Evolutionary conservation across 92 coral and sea anemone species (phyloP), one percentile per base, ranked within the genome.

Genomic region (Zoanthus sansibaricus): DNA sequence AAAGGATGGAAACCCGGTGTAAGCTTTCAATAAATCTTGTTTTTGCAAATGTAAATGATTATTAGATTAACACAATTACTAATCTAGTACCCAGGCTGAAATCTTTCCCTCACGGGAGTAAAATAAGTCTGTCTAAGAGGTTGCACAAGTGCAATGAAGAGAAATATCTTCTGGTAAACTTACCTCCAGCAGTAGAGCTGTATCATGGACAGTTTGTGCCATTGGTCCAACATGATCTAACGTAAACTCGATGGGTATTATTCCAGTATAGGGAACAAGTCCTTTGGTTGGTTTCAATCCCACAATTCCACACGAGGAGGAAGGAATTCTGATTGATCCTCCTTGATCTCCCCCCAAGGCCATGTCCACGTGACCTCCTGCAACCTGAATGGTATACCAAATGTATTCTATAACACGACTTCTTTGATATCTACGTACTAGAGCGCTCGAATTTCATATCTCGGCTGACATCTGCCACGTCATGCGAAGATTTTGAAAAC

Each of bases 331-430:
- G 18, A 93, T 88, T 21, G 94, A 93, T 0, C 96, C 96, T 1
- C 96, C 94, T 54, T 93, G 96, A 82, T 93, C 96, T 45, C 91
- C 92, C 3, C 96, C 96, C 0, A 93, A 59, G n/a, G 93, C 94
- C 94, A 93, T 89, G 88, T 91, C 94, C 69, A 93, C 94, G 73
- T 91, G 90, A 51, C 93, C 90, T 56, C 89, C 83, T 61, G 95
- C 93, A 5, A 93, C 87, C 64, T 58, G 15, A 12, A 37, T 37
- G 42, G 42, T 37, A 37, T 37, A 37, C 42, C 42, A 37, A 54
- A 3, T 6, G 14, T 6, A 54, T 11, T 54, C 9, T 54, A 54
- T 5, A 12, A 10, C 9, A 54, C 9, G 16, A 54, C 10, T 54
- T 10, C 14, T 54, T 54, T 15, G 59, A 54, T 54, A 54, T 7